Evolutionary conservation across 2,888 invertebrate species (phyloP).

Genomic region (Nasonia oneida): DNA sequence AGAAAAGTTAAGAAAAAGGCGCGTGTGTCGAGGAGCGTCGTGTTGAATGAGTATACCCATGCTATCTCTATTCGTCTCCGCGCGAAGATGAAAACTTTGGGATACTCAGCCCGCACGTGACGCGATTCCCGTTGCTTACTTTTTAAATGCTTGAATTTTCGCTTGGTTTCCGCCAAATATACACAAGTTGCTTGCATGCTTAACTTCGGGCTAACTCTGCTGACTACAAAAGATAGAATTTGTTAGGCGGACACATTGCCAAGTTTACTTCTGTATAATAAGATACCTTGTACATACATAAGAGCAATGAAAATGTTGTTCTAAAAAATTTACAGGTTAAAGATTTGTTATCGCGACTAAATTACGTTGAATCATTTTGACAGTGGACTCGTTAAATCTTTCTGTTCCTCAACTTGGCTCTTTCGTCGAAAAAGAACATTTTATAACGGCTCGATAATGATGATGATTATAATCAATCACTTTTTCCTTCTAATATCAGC

Average conservation of each 20-base stretch:
- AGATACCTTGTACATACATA: not conserved
- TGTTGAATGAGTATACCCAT: not conserved
- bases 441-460: too few species aligned
- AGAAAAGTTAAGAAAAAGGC: conserved; percentile 36
- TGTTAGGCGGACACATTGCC: not conserved
- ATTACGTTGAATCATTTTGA: not conserved
- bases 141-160: conserved; percentile 3
- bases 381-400: not conserved
- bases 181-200: not conserved
- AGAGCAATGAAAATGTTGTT: not conserved
- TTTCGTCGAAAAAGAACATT: too few species aligned
- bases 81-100: conserved; percentile 10
- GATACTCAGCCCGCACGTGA: conserved; percentile 17
- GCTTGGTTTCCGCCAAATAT: not conserved
- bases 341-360: too few species aligned
- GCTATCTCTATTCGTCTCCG: not conserved
- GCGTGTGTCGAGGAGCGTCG: not conserved
- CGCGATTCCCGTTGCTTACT: conserved; percentile 1
- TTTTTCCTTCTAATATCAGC: not conserved
- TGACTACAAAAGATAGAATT: not conserved
- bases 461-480: not conserved
- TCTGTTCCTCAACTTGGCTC: too few species aligned
- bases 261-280: not conserved
- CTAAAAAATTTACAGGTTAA: too few species aligned
- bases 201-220: not conserved